Base-by-base conservation (phyloP, 2,888 invertebrate species). In the Dorcus hopei region DNA sequence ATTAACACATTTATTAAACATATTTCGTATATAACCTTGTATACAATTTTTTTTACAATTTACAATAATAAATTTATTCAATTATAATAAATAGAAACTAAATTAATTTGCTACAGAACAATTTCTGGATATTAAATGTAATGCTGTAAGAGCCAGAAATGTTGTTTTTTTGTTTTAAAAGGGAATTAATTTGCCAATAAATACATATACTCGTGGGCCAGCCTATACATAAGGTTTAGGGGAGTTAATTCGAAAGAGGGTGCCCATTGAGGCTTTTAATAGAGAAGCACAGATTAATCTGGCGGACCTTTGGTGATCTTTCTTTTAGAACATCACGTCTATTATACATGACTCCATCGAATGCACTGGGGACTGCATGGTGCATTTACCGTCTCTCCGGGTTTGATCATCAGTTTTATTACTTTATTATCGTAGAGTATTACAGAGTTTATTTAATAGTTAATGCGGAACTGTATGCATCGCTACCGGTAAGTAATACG, bases 201-300 rank as follows among this genome's bases (percentile, higher is more conserved):
- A 33, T 33, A 33, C 26, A 33, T 33, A 33, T 33, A 33, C 26
- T 26, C 26, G 26, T 26, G 26, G 26, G 26, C 26, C 26, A 33
- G 26, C 6, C 26, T 33, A 33, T 33, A 33, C 26, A 33, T 33
- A 33, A 61, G 54, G 50, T n/a, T 40, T 47, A 40, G 43, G 57
- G 58, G 51, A 61, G 63, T 71, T 72, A 69, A 69, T 68, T 70
- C 67, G 61, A 61, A 66, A 63, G 49, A 49, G 73, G 73, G 72
- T 73, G 75, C 69, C 74, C 70, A 73, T 73, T 74, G 74, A 72
- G 71, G 75, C 75, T 73, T 74, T 75, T 76, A 76, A 77, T 76
- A 75, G 74, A 61, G 71, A 71, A 73, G 75, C 74, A 73, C 72
- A 74, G 75, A 76, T 76, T 76, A 76, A 77, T 77, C 75, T 70